Conservation (phyloP, 2,888 invertebrate genomes). For the Acheta domesticus region DNA sequence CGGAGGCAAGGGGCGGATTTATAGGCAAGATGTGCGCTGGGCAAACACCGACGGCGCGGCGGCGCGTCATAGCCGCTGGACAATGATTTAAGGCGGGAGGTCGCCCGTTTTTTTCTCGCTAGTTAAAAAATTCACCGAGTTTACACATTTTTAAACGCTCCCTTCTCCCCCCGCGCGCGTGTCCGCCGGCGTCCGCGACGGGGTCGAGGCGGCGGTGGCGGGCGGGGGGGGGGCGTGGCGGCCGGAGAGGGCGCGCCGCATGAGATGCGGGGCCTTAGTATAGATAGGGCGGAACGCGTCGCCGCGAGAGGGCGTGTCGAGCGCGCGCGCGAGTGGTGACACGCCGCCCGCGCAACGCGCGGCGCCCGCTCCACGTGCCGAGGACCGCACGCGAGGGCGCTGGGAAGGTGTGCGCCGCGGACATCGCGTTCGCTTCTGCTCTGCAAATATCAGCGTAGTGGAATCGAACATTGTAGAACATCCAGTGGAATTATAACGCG, state of each 20-base stretch:
- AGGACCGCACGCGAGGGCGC: too few species aligned
- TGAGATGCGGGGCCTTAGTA: neutral
- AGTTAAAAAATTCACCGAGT: slow-evolving; percentile 9
- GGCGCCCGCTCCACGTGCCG: too few species aligned
- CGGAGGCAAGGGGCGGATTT: slow-evolving; percentile 6
- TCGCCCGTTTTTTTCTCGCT: slow-evolving; percentile 8
- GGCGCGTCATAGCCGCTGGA: neutral
- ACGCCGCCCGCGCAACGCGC: too few species aligned
- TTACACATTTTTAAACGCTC: slow-evolving; percentile 9
- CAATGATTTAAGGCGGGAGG: slow-evolving; percentile 18
- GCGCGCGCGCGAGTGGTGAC: too few species aligned
- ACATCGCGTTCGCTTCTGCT: too few species aligned
- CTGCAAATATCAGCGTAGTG: too few species aligned
- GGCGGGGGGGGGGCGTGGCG: neutral
- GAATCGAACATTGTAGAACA: too few species aligned
- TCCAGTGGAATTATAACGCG: too few species aligned
- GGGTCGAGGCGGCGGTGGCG: neutral
- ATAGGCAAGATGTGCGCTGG: slow-evolving; percentile 8
- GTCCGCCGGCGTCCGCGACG: neutral
- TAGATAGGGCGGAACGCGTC: neutral
- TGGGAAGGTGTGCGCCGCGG: too few species aligned
- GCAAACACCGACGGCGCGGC: neutral
- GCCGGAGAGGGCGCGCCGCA: neutral
- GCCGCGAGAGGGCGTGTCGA: neutral
- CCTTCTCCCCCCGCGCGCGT: too few species aligned